These are phyloP conservation scores for Acrocephalus kingi DNA, from an alignment of 2,113 vertebrate genomes.

Conservation along the genomic window DNA sequence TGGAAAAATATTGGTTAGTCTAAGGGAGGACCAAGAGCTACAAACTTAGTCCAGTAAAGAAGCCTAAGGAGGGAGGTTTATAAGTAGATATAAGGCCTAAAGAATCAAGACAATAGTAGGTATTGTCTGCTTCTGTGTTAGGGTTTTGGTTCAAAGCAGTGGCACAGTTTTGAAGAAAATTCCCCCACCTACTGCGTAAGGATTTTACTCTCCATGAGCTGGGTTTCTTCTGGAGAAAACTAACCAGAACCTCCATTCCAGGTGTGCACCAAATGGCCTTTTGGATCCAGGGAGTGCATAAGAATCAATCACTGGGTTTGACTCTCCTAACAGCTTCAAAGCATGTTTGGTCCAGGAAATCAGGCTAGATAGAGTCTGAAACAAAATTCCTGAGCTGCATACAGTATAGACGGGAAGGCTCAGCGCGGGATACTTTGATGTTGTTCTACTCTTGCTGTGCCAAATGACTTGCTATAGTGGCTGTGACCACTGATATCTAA, in stretches of 20 bases:
- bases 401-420: background rate
- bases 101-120: background rate
- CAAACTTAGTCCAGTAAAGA: background rate
- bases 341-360: background rate
- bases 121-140: background rate
- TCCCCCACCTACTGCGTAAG: background rate
- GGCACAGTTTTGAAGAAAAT: background rate
- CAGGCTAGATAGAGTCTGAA: background rate
- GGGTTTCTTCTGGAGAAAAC: background rate
- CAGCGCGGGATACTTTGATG: background rate
- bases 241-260: background rate
- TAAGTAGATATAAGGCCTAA: background rate
- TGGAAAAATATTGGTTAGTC: background rate
- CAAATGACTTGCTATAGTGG: background rate
- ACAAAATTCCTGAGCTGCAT: background rate
- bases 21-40: background rate
- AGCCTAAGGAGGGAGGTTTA: background rate
- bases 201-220: background rate
- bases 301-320: background rate
- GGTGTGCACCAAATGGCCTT: background rate
- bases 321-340: background rate
- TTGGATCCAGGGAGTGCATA: background rate
- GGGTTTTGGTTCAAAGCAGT: background rate
- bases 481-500: conserved; percentile 22
- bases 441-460: background rate